Evolutionary conservation across 2,113 vertebrate species (phyloP), one percentile per base, ranked within the genome.

Genomic region (Eulemur rufifrons): DNA sequence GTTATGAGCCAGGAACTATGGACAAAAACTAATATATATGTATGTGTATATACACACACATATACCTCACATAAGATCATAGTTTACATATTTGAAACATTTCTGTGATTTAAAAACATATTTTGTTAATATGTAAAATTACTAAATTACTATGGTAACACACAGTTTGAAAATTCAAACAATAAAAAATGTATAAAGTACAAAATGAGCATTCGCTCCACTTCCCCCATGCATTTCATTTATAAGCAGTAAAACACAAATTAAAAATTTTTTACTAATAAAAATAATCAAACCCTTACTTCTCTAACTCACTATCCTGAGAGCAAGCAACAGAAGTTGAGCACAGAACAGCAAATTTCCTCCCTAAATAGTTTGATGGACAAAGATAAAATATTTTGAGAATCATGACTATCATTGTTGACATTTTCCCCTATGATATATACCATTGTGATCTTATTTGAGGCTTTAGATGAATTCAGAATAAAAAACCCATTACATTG

Each of bases 71-170:
- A 63, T 63, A 29, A 29, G 29, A 29, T 29, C 61, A 13, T 29
- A 63, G 61, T 63, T 63, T 63, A 20, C 23, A 86, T 81, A 78
- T 80, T 89, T 92, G 56, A 83, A 91, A 91, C 29, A 59, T 82
- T 9, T 56, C 11, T 5, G 74, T 83, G n/a, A 78, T 56, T 91
- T 29, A 32, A 74, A 90, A 68, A 77, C 25, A 39, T 39, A 82
- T 54, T 90, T 83, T 76, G 89, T 89, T 91, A 80, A 77, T 81
- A 69, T 93, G 12, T 86, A 50, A 95, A 94, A 95, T 92, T 77
- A 95, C 6, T 76, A 95, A 94, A 95, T 94, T 71, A 95, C 6
- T 76, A 87, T 68, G 21, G 8, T 69, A 56, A 15, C 27, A 78
- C 10, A 52, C 37, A 13, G 59, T 63, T 63, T 91, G 56, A 89